Conservation (phyloP, 1,140 invertebrate species). For the Drosophila pseudoananassae region DNA sequence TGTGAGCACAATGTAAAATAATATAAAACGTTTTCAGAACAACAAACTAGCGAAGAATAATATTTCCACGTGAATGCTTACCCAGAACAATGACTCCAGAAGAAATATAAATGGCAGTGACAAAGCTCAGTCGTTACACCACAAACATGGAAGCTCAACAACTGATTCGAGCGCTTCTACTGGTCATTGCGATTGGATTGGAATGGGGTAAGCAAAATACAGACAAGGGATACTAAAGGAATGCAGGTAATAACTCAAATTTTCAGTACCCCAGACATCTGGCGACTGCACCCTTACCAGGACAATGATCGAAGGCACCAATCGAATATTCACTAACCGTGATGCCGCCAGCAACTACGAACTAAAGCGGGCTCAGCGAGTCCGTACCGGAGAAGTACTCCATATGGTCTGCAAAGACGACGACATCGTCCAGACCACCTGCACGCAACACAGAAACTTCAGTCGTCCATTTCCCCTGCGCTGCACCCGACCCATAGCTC, state of each 20-base stretch:
- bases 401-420: slow-evolving; percentile 37
- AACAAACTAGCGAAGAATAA: background rate
- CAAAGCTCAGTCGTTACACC: background rate
- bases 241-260: background rate
- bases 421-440: slow-evolving; percentile 31
- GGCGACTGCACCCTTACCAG: slow-evolving; percentile 36
- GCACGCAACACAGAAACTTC: slow-evolving; percentile 8
- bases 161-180: slow-evolving; percentile 7
- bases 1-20: slow-evolving; percentile 25
- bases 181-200: slow-evolving; percentile 16
- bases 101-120: slow-evolving; percentile 23
- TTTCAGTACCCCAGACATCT: slow-evolving; percentile 24
- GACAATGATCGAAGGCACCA: slow-evolving; percentile 44
- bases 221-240: background rate
- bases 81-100: slow-evolving; percentile 13
- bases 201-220: slow-evolving; percentile 16
- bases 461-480: slow-evolving; percentile 27
- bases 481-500: slow-evolving; percentile 16
- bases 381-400: slow-evolving; percentile 21
- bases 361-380: slow-evolving; percentile 21
- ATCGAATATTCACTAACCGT: slow-evolving; percentile 37
- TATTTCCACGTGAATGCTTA: background rate
- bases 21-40: slow-evolving; percentile 32
- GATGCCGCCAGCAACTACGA: slow-evolving; percentile 9
- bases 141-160: slow-evolving; percentile 31